phyloP scores from a whole-genome alignment of 2,888 invertebrate genomes.

The Pediacus dermestoides region DNA sequence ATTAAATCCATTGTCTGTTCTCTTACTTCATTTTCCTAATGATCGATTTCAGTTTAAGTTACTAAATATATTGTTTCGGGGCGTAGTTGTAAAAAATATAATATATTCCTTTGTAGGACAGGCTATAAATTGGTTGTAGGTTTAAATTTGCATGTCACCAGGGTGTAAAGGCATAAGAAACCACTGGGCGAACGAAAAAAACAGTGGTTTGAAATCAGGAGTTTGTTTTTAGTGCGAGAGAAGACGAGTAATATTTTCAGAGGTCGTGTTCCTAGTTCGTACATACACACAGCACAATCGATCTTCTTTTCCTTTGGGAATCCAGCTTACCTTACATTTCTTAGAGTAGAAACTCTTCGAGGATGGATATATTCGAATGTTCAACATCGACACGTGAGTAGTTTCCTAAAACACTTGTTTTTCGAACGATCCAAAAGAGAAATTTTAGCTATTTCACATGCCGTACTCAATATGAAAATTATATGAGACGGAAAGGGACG shows the following conservation, averaged over 20 bases:
- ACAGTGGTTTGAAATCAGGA: not conserved
- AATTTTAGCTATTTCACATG: slow-evolving; percentile 16
- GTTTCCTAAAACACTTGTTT: slow-evolving; percentile 27
- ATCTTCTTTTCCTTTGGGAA: slow-evolving; percentile 25
- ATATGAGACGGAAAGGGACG: too few relatives aligned
- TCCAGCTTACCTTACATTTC: slow-evolving; percentile 27
- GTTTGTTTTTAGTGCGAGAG: not conserved
- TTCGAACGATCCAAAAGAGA: slow-evolving; percentile 20
- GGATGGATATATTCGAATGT: slow-evolving; percentile 20
- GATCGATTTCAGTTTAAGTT: too few relatives aligned
- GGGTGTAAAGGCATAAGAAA: slow-evolving; percentile 1
- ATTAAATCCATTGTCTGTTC: too few relatives aligned
- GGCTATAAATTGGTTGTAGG: too few relatives aligned
- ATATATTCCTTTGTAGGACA: too few relatives aligned
- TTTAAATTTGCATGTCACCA: slow-evolving; percentile 4
- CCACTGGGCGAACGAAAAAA: not conserved
- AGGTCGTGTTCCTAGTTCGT: slow-evolving; percentile 7
- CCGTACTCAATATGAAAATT: slow-evolving; percentile 20
- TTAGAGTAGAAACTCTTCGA: slow-evolving; percentile 20
- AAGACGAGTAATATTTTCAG: slow-evolving; percentile 4
- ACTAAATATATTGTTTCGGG: too few relatives aligned
- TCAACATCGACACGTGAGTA: slow-evolving; percentile 27
- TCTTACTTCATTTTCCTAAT: too few relatives aligned
- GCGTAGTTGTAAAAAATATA: too few relatives aligned
- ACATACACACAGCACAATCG: slow-evolving; percentile 25